Evolutionary conservation across 2,797 vertebrate species (phyloP), one percentile per base, ranked within the genome.

Genomic region (Trachurus trachurus): DNA sequence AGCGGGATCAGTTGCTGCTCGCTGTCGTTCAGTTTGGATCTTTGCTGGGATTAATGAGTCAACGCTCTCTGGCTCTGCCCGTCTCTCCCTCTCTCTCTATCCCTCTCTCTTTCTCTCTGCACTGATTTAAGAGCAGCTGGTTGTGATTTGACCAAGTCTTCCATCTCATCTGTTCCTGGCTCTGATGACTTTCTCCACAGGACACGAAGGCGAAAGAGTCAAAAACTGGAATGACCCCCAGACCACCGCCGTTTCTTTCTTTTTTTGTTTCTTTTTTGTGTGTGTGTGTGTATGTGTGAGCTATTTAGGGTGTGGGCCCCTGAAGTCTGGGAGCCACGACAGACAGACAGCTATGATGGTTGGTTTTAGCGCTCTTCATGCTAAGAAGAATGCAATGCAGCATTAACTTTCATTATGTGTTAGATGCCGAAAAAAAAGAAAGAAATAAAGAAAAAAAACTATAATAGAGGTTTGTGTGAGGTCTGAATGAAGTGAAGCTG

Each of bases 111-210:
- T n/a, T 26, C 26, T 26, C 26, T 65, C 73, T 44, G 73, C 44
- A n/a, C 40, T 83, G 64, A 88, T 85, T 90, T 73, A 83, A 60
- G 74, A 84, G 79, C 89, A 94, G 90, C 88, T 92, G 88, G 73
- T 89, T 86, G 63, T 82, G 72, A 89, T 92, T 91, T 69, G 22
- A 78, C 54, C 26, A 63, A 26, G 15, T 74, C 66, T 6, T 82
- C 75, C 39, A 56, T 56, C 52, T 71, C 76, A 71, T 85, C 68
- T 16, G 66, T 80, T 83, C 62, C 76, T 83, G 81, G 78, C 79
- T 66, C 40, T 50, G 52, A 73, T 44, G 12, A 66, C 66, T 19
- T 26, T 26, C 76, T 73, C 69, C 37, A 19, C 44, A 40, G 44
- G 44, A 65, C 66, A 40, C 39, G 31, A 17, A 69, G 47, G 12